Conservation (phyloP, 2,888 invertebrate genomes). For the Agriotes lineatus region DNA sequence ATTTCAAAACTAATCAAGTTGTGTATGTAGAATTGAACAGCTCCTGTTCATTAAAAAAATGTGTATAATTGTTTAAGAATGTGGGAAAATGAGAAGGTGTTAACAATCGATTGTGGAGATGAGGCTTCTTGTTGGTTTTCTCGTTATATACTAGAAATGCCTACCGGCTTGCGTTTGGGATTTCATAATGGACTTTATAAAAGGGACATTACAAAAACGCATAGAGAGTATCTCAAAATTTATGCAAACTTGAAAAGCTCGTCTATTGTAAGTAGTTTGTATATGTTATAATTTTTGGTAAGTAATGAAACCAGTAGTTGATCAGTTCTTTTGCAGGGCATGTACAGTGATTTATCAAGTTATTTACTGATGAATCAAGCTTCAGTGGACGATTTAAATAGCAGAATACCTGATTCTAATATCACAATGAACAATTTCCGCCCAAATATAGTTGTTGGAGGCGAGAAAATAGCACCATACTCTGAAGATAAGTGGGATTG, state of each 20-base stretch:
- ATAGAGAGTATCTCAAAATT: constrained; percentile 51
- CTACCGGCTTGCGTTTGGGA: constrained; percentile 59
- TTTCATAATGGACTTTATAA: constrained; percentile 56
- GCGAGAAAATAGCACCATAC: constrained; percentile 62
- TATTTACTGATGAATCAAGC: constrained; percentile 69
- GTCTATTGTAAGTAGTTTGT: constrained; percentile 39
- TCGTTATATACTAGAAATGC: constrained; percentile 60
- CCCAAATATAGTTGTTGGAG: constrained; percentile 70
- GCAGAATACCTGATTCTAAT: constrained; percentile 60
- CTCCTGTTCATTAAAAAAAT: neutral
- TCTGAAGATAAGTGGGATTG: constrained; percentile 72
- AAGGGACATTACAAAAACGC: constrained; percentile 54
- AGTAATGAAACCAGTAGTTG: neutral
- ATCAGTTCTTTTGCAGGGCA: constrained; percentile 59
- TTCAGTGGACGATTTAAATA: constrained; percentile 69
- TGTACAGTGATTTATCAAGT: constrained; percentile 69
- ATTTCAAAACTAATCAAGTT: neutral
- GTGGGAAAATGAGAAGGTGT: constrained; percentile 22
- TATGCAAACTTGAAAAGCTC: constrained; percentile 56
- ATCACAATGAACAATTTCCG: constrained; percentile 68
- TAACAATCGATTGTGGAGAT: constrained; percentile 72
- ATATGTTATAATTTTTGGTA: neutral
- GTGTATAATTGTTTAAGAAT: constrained; percentile 10
- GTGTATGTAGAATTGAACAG: neutral
- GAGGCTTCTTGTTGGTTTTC: constrained; percentile 74